Base-by-base conservation (phyloP, 2,888 invertebrate genomes). In the Spodoptera exigua region DNA sequence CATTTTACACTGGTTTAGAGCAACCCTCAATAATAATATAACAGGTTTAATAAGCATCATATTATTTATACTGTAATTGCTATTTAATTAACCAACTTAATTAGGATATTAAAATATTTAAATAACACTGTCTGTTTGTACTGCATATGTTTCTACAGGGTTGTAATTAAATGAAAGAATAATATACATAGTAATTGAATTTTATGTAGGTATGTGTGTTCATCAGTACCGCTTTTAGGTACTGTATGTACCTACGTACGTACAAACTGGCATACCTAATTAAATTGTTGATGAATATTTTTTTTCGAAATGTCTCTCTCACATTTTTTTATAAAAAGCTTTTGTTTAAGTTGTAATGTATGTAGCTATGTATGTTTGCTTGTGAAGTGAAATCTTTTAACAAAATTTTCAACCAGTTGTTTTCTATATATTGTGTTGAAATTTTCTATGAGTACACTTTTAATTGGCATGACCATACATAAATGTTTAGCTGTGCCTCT, bases 141-240 rank as follows among this genome's bases (percentile, higher is more conserved):
- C 60, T 46, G 34, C 10, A 0, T 36, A 3, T 16, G 34, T 40
- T 27, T 17, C 16, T 12, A 21, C 40, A 41, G 27, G 35, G n/a
- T 7, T 32, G 5, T 12, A 16, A 36, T 21, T 10, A 32, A 45
- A 58, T 51, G 3, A 43, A 66, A 41, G 14, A 66, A 66, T 41
- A 66, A 60, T 51, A 34, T 21, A 13, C 27, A 18, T 49, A n/a
- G n/a, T n/a, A 16, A 44, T 53, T 48, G 7, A 41, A 51, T 55
- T 27, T n/a, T 40, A 45, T 52, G 13, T 40, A 45, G 47, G 13
- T 32, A 7, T 37, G 48, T 54, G 4, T 41, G 34, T 46, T 49
- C 44, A 44, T 44, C 5, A 58, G 58, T 52, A 47, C 27, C 7
- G 27, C 9, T n/a, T n/a, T n/a, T n/a, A n/a, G n/a, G n/a, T n/a